A percentile compares a stretch with the other conserved stretches of the same genome.
Evolutionary conservation across 2,888 invertebrate species (phyloP).

Genomic region (Lepidochrysops patricia): DNA sequence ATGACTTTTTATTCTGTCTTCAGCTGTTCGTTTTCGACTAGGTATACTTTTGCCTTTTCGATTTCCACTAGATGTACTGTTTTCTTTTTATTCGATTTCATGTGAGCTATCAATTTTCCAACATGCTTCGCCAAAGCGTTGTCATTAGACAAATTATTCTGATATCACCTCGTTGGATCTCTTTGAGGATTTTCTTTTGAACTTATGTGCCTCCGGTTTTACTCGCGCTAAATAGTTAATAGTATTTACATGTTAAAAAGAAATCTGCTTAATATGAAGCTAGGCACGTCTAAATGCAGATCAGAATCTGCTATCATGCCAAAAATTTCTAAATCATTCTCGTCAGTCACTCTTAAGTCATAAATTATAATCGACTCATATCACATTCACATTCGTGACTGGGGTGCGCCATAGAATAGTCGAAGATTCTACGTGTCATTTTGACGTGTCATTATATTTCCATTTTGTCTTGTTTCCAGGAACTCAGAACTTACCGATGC

Average conservation of each 20-base stretch:
- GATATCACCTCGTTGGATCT: neutral
- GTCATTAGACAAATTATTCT: neutral
- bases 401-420: too few relatives aligned
- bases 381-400: too few relatives aligned
- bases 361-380: too few relatives aligned
- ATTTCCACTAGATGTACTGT: neutral
- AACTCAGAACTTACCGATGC: conserved; percentile 96
- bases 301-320: too few relatives aligned
- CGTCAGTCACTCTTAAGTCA: too few relatives aligned
- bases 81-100: neutral
- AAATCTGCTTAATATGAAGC: too few relatives aligned
- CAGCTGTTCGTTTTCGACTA: neutral
- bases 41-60: neutral
- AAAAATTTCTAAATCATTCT: too few relatives aligned
- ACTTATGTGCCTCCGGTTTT: neutral
- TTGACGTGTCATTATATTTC: neutral
- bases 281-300: too few relatives aligned
- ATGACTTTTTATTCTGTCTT: neutral
- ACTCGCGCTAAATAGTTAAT: too few relatives aligned
- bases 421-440: too few relatives aligned
- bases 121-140: neutral
- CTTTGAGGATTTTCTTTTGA: neutral
- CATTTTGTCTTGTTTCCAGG: conserved; percentile 56
- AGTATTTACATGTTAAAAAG: too few relatives aligned
- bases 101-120: neutral